A percentile compares a stretch with the other conserved stretches of the same genome.
Conservation (phyloP, 2,797 vertebrate genomes). For the Steatocranus sp. region DNA sequence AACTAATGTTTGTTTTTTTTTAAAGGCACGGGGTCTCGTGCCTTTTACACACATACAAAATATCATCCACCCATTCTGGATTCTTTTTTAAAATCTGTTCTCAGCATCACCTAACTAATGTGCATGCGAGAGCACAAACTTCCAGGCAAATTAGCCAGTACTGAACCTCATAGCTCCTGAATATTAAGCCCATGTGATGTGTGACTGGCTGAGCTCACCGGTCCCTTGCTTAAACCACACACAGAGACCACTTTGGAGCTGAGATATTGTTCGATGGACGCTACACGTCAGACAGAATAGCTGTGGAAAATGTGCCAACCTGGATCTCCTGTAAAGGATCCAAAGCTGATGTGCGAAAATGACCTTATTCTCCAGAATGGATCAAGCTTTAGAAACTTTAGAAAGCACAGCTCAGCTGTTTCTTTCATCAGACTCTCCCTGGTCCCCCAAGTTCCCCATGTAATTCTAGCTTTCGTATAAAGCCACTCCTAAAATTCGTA, state of each 20-base stretch:
- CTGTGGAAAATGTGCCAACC: neutral
- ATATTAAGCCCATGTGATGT: neutral
- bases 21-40: neutral
- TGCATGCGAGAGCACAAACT: neutral
- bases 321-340: neutral
- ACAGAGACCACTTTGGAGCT: neutral
- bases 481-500: neutral
- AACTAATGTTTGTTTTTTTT: neutral
- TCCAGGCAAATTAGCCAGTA: neutral
- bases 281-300: neutral
- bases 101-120: neutral
- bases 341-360: neutral
- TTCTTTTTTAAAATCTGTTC: too few relatives aligned
- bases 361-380: neutral
- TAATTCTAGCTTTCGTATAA: neutral
- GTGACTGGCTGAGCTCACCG: neutral
- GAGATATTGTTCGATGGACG: neutral
- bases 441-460: neutral
- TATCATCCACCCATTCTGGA: too few relatives aligned
- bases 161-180: neutral
- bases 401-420: neutral
- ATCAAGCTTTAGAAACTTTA: neutral
- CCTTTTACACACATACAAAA: neutral
- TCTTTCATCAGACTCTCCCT: neutral
- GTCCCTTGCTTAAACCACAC: neutral